A percentile compares a stretch with the other conserved stretches of the same genome.
phyloP scores from a whole-genome alignment of 1,140 invertebrate genomes.

The Tyrophagus putrescentiae region DNA sequence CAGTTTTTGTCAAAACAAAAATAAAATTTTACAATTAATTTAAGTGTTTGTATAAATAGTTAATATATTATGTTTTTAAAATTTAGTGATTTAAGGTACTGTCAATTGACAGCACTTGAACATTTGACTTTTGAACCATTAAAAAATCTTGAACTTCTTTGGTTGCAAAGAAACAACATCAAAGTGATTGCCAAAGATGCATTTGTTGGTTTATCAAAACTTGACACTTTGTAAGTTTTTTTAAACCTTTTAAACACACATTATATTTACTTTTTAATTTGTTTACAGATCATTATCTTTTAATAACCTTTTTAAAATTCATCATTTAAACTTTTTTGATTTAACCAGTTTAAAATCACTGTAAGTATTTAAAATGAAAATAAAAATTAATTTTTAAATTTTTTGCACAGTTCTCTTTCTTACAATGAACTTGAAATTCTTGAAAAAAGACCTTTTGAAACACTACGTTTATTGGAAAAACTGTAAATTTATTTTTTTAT shows the following conservation, averaged over 20 bases:
- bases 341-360: neutral
- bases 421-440: slow-evolving; percentile 9
- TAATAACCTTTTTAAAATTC: neutral
- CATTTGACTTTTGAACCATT: slow-evolving; percentile 16
- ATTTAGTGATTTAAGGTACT: slow-evolving; percentile 26
- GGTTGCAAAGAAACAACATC: slow-evolving; percentile 19
- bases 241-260: neutral
- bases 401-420: slow-evolving; percentile 16
- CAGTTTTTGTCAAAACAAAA: too few species aligned
- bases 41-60: slow-evolving; percentile 2
- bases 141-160: slow-evolving; percentile 20
- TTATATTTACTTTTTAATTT: slow-evolving; percentile 16
- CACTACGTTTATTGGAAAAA: slow-evolving; percentile 18
- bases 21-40: too few species aligned
- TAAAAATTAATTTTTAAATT: neutral
- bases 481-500: slow-evolving; percentile 18
- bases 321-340: neutral
- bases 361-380: neutral
- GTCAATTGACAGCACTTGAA: slow-evolving; percentile 17
- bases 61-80: slow-evolving; percentile 9
- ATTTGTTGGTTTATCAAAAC: slow-evolving; percentile 25
- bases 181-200: slow-evolving; percentile 20
- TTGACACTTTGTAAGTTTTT: slow-evolving; percentile 29
- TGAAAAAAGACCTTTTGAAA: slow-evolving; percentile 11
- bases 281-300: neutral